Percentiles rank a stretch among this genome's conserved stretches.
These are phyloP conservation scores for Strongylocentrotus purpuratus DNA, from an alignment of 35 echinoderm and acorn worm species.

Conservation along the genomic window DNA sequence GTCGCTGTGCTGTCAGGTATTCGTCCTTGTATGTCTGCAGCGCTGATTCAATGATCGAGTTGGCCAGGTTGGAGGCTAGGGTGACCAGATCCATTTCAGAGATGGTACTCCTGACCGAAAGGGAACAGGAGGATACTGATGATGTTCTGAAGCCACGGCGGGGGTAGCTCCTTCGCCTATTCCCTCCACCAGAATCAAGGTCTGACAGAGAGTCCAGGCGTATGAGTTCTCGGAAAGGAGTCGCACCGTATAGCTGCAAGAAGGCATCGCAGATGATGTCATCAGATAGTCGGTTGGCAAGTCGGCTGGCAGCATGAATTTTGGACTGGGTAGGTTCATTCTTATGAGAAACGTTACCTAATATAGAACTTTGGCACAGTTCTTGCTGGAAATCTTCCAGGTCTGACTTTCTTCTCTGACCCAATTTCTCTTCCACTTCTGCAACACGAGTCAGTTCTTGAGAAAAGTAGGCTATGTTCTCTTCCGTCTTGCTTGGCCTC, in stretches of 20 bases:
- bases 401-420: constrained; percentile 73
- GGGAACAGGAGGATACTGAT: constrained; percentile 24
- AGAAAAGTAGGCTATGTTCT: constrained; percentile 72
- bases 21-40: constrained; percentile 71
- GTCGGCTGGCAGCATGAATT: constrained; percentile 30
- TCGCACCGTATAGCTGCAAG: constrained; percentile 53
- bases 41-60: constrained; percentile 82
- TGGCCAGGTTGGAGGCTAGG: constrained; percentile 82
- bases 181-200: constrained; percentile 15
- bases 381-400: constrained; percentile 76
- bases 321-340: background rate
- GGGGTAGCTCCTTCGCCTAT: background rate
- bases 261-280: constrained; percentile 67
- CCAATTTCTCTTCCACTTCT: constrained; percentile 56
- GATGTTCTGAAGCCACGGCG: constrained; percentile 44
- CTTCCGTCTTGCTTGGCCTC: constrained; percentile 78
- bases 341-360: background rate
- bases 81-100: constrained; percentile 76
- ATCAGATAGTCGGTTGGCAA: constrained; percentile 44
- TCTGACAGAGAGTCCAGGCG: constrained; percentile 37
- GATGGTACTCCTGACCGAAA: constrained; percentile 33
- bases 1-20: constrained; percentile 9
- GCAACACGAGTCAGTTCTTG: constrained; percentile 56
- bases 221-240: constrained; percentile 41
- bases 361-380: constrained; percentile 49